Percentiles rank a stretch among this genome's conserved stretches.
These are phyloP conservation scores for Podiceps cristatus DNA, from an alignment of 2,113 vertebrate genomes.

Conservation along the genomic window DNA sequence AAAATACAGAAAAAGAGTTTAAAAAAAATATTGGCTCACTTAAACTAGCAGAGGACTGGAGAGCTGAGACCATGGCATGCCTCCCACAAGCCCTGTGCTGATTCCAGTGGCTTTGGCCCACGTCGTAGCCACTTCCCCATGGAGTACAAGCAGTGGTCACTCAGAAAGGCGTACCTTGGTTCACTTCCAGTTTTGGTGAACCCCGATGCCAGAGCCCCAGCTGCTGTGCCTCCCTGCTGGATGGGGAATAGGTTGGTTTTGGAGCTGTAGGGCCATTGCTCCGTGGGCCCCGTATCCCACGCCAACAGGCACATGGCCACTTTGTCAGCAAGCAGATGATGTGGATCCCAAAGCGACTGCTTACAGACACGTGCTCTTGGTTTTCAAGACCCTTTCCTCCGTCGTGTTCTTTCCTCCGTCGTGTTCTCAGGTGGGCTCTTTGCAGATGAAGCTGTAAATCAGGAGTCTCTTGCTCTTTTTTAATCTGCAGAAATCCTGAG, in stretches of 20 bases:
- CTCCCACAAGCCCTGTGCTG: background rate
- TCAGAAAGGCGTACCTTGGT: background rate
- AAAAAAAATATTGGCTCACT: background rate
- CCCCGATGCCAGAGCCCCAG: background rate
- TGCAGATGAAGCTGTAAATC: background rate
- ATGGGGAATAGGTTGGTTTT: background rate
- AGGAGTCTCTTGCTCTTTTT: background rate
- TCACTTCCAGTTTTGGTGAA: background rate
- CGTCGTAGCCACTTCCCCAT: background rate
- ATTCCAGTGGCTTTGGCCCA: background rate
- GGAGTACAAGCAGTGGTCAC: background rate
- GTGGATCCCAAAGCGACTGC: background rate
- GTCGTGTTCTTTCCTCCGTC: accelerated
- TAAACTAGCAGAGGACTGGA: background rate
- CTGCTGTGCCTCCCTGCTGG: background rate
- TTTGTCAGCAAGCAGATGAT: background rate
- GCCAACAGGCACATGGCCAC: background rate
- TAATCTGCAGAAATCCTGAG: background rate
- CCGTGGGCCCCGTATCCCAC: background rate
- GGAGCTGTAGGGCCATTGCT: accelerated
- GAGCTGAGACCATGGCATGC: background rate
- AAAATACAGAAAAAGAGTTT: background rate
- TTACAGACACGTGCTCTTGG: background rate
- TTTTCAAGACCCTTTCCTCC: background rate
- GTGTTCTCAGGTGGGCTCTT: background rate